Base-by-base conservation (phyloP, 2,888 invertebrate genomes). In the Coenonympha glycerion region DNA sequence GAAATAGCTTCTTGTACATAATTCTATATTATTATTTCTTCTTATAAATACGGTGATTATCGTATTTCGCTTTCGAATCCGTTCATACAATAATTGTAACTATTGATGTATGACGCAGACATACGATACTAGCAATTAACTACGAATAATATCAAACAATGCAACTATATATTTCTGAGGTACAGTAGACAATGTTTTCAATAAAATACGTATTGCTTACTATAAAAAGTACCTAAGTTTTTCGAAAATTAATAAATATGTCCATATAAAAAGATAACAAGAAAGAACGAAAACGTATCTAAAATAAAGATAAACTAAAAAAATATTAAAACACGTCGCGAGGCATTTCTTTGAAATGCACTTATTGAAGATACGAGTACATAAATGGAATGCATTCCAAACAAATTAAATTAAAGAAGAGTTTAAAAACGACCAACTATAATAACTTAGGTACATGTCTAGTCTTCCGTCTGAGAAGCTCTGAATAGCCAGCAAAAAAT, bases 41-140 rank as follows among this genome's bases (percentile, higher is more conserved):
- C 36, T 45, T 49, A 31, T 22, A 53, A 41, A 41, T 45, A 53
- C 49, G 33, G 44, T 48, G 31, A 34, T 53, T 45, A 48, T 45
- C 18, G 9, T 28, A 21, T 41, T 52, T 52, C 31, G 24, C 49
- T 53, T 53, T 53, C 46, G 26, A 45, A 49, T 40, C 42, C 26
- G 30, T 52, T 52, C 39, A 44, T 31, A 33, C 33, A 13, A 21
- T 24, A 41, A 16, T 37, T 19, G 18, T 31, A 31, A 18, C 37
- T 15, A 42, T 28, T 28, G 36, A 42, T 15, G 28, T 39, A 28
- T 30, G 39, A 13, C 9, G 18, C 33, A 33, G 47, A 47, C 47
- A 16, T 16, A 22, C 40, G 42, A 42, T 30, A 13, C 16, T 6
- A 24, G 24, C 21, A 2, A 21, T n/a, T n/a, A n/a, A n/a, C n/a